Base-by-base conservation (phyloP, 2,113 vertebrate genomes). In the Nymphicus hollandicus region DNA sequence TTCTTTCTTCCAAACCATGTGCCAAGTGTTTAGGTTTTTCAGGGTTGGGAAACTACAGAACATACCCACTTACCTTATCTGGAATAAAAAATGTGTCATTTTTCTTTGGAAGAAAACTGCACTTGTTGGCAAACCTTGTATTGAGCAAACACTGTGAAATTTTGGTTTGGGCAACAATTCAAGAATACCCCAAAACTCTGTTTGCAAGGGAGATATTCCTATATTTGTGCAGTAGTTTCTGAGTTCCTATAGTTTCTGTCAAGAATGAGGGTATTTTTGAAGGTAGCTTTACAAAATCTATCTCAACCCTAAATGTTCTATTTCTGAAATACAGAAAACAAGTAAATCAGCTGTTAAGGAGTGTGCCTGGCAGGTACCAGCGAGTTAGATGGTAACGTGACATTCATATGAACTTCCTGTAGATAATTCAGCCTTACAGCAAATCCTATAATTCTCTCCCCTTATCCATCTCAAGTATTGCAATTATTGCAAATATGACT, bases 401-500 rank as follows among this genome's bases (percentile, higher is more conserved):
- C 92, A 80, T 96, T 96, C 83, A 37, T 37, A 79, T 96, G 96
- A 95, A 96, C 92, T 96, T 97, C 95, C 96, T 97, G 93, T 71
- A 90, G 88, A 85, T 96, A 96, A 96, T 64, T 93, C 55, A 86
- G 86, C 73, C 80, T 92, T 70, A 84, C 56, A 93, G 58, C 92
- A 96, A 95, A 95, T 93, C 91, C 55, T 90, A 81, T 96, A 93
- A 93, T 96, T 97, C 96, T 78, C 53, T 80, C 16, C 68, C 81
- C 93, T 96, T 97, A 97, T 97, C 94, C 94, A 96, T 82, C 93
- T 96, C 93, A 96, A 96, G 90, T 93, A 97, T 95, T 94, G 88
- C 93, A 86, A 85, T 97, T 89, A 93, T 95, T 96, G 91, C 86
- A 96, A 97, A 96, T 89, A 94, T 43, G 23, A 91, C 83, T 96